Percentiles rank a stretch among this genome's conserved stretches.
phyloP scores from a whole-genome alignment of 2,888 invertebrate species.

The Catonia carolina region DNA sequence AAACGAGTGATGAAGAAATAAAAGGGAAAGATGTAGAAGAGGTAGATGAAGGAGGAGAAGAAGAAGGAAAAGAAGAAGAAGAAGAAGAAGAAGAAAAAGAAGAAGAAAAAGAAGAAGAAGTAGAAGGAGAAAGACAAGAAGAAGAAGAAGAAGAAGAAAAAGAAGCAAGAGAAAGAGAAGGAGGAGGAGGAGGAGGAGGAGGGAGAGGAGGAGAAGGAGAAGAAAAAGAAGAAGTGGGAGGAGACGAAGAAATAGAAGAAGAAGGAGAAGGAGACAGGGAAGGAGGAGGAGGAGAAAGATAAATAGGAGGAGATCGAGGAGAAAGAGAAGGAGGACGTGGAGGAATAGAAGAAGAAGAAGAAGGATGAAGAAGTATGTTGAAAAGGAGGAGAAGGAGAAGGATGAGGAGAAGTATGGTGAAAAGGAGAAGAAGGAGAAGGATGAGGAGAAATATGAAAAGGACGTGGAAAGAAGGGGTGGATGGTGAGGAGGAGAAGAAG shows the following conservation, averaged over 20 bases:
- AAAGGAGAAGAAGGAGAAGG: no score
- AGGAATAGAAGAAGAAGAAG: background rate
- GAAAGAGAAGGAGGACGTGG: background rate
- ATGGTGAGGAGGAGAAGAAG: background rate
- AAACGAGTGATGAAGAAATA: no score
- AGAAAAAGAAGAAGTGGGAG: background rate
- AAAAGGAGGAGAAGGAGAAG: background rate
- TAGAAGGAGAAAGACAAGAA: background rate
- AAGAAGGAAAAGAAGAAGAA: background rate
- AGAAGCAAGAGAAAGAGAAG: background rate
- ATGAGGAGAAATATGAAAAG: background rate
- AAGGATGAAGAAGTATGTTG: background rate
- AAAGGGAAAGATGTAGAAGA: no score
- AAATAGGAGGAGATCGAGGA: background rate
- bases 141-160: background rate
- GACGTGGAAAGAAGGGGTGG: no score
- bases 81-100: background rate
- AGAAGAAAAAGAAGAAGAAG: background rate
- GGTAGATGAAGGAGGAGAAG: background rate
- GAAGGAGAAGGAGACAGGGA: conserved; percentile 1
- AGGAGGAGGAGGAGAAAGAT: background rate
- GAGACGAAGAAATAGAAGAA: background rate
- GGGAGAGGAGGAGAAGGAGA: background rate
- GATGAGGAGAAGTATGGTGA: no score
- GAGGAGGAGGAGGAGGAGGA: background rate